A percentile compares a stretch with the other conserved stretches of the same genome.
These are phyloP conservation scores for Caligus rogercresseyi DNA, from an alignment of 1,140 invertebrate species.

Conservation along the genomic window DNA sequence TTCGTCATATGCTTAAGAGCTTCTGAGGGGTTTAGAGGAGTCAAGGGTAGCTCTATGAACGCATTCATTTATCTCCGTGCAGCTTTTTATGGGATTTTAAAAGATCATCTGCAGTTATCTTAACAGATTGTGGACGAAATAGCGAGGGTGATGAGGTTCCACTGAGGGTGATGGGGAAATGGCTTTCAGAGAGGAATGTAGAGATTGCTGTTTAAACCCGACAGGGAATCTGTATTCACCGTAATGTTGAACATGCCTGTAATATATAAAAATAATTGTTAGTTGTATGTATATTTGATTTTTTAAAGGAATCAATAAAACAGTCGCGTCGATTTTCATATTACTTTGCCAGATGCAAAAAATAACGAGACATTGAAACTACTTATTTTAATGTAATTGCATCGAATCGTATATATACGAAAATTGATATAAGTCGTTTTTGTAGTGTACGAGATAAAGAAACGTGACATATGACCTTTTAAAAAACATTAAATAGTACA, in stretches of 20 bases:
- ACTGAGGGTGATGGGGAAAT: neutral
- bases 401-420: too few relatives aligned
- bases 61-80: neutral
- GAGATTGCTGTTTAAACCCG: neutral
- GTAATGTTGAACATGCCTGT: neutral
- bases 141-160: neutral
- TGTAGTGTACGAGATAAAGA: too few relatives aligned
- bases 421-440: too few relatives aligned
- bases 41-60: neutral
- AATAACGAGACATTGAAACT: too few relatives aligned
- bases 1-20: neutral
- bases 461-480: too few relatives aligned
- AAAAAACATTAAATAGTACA: too few relatives aligned
- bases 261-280: neutral
- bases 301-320: too few relatives aligned
- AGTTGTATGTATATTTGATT: too few relatives aligned
- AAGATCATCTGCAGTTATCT: neutral
- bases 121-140: neutral
- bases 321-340: too few relatives aligned
- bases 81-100: neutral
- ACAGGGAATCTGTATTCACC: neutral
- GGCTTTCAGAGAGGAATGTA: neutral
- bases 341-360: too few relatives aligned
- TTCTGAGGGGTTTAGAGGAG: neutral
- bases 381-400: too few relatives aligned